These are phyloP conservation scores for Lophotis ruficrista DNA, from an alignment of 2,113 vertebrate species.

Conservation along the genomic window DNA sequence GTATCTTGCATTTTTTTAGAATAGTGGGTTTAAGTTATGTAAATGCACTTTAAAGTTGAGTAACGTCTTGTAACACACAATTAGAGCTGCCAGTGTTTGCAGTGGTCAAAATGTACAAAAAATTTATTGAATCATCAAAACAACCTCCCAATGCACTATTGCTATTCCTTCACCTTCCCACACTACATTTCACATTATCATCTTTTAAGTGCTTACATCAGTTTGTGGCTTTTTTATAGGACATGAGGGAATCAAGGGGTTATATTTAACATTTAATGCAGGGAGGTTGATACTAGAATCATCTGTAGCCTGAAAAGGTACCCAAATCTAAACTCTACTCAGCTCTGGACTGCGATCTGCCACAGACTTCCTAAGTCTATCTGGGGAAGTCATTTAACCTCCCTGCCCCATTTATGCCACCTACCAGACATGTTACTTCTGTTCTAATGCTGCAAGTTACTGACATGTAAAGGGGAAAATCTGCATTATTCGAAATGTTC, in stretches of 20 bases:
- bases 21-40: background rate
- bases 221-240: background rate
- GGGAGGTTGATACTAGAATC: background rate
- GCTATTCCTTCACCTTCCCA: background rate
- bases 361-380: background rate
- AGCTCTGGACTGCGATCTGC: background rate
- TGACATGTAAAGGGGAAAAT: constrained; percentile 11
- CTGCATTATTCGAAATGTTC: background rate
- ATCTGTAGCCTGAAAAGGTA: background rate
- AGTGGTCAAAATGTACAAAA: background rate
- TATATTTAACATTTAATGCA: background rate
- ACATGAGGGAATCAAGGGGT: background rate
- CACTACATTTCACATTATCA: background rate
- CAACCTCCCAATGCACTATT: background rate
- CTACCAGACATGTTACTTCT: background rate
- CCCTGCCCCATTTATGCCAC: background rate
- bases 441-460: background rate
- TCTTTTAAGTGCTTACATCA: background rate
- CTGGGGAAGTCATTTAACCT: background rate
- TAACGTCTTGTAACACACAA: background rate
- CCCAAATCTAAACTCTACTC: background rate
- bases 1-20: background rate
- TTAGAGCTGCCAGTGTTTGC: background rate
- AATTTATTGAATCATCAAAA: background rate
- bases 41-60: background rate